These are phyloP conservation scores for Busseola fusca DNA, from an alignment of 2,888 invertebrate species.

Conservation along the genomic window DNA sequence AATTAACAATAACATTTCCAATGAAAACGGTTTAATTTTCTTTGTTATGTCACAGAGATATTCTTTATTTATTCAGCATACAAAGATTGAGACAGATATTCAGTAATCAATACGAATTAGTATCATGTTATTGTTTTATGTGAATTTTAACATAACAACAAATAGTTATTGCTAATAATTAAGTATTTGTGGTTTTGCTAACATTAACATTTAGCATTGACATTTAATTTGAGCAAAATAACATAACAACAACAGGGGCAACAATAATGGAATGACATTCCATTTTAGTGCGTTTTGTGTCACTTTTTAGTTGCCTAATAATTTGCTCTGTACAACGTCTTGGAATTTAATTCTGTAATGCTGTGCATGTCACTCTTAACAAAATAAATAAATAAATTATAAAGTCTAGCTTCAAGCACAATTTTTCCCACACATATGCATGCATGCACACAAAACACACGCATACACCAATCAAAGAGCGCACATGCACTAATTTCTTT, in stretches of 20 bases:
- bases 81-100: not conserved
- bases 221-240: not conserved
- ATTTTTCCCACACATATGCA: not conserved
- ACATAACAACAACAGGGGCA: not conserved
- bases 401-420: not conserved
- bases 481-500: not conserved
- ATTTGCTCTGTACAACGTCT: too few species aligned
- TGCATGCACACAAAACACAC: too few species aligned
- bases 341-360: too few species aligned
- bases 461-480: not conserved
- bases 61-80: not conserved
- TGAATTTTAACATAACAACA: not conserved
- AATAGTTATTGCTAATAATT: not conserved
- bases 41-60: not conserved
- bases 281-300: too few species aligned
- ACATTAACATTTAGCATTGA: not conserved
- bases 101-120: not conserved
- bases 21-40: constrained; percentile 8
- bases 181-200: too few species aligned
- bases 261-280: not conserved
- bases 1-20: constrained; percentile 1
- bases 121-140: not conserved
- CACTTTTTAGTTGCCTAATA: too few species aligned
- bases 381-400: not conserved
- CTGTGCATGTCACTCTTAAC: too few species aligned